These are phyloP conservation scores for Bombus pyrosoma DNA, from an alignment of 1,140 invertebrate species.

Conservation along the genomic window DNA sequence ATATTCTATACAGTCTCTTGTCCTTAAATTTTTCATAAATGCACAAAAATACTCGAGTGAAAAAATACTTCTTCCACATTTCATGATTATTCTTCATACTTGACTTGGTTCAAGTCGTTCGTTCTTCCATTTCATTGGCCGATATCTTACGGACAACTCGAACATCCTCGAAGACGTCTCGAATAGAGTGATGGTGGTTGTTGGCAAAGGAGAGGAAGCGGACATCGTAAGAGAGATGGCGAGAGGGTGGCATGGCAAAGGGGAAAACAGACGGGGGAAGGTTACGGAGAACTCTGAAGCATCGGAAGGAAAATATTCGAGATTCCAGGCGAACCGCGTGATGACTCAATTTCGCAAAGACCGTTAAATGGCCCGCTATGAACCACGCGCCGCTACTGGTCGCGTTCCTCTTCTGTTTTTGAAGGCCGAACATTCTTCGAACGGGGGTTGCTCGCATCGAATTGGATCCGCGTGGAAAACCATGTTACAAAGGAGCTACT, in stretches of 20 bases:
- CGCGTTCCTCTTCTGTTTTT: constrained; percentile 78
- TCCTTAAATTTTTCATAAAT: no score
- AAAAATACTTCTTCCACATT: no score
- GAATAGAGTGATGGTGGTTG: not conserved
- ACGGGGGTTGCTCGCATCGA: constrained; percentile 60
- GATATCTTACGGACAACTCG: not conserved
- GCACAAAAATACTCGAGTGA: no score
- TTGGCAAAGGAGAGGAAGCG: constrained; percentile 10
- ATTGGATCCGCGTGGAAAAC: constrained; percentile 42
- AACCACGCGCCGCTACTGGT: constrained; percentile 70
- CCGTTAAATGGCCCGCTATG: constrained; percentile 80
- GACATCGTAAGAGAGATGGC: constrained; percentile 25
- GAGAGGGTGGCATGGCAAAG: constrained; percentile 35
- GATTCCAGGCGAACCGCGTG: constrained; percentile 82
- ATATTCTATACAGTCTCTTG: no score
- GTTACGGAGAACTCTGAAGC: constrained; percentile 65
- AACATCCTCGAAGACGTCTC: constrained; percentile 1
- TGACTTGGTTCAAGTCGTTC: no score
- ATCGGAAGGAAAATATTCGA: constrained; percentile 81
- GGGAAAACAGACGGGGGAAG: constrained; percentile 43
- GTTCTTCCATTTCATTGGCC: no score
- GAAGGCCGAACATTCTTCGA: constrained; percentile 80
- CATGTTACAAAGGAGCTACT: constrained; percentile 48
- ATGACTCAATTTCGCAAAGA: constrained; percentile 83
- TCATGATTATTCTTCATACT: no score